Base-by-base conservation (phyloP, 2,113 vertebrate species). In the Amazona vittata region DNA sequence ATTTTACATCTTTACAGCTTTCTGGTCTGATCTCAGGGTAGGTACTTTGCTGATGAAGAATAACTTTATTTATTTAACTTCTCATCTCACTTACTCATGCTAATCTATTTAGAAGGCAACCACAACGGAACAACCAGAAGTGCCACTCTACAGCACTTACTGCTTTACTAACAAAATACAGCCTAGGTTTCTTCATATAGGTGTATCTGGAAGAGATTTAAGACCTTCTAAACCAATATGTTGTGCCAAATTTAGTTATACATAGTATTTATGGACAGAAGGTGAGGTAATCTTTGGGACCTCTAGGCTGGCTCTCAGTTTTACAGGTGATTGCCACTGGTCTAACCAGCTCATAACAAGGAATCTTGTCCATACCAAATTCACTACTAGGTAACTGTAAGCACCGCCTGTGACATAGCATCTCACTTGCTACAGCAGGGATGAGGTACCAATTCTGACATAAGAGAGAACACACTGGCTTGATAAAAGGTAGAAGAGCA, bases 381-480 rank as follows among this genome's bases (percentile, higher is more conserved):
- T 80, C 46, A 22, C n/a, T 46, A 15, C 31, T 52, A 33, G 35
- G 29, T 86, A 57, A 89, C 47, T 35, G 44, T 28, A n/a, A 86
- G 53, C 26, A 55, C 60, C 52, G 78, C 21, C 41, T 15, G 8
- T 39, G 55, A 63, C 75, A 83, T n/a, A 70, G 1, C 5, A 49
- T 71, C 52, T 60, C 53, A 53, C 19, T 74, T 74, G 26, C 59
- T 35, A 28, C 8, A 63, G 74, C 60, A 78, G 14, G 26, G 31
- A 15, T 74, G 44, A 39, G 20, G 29, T n/a, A 70, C 26, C 21
- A 28, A 29, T 53, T 68, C 63, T 55, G 47, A 71, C 67, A 41
- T 17, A 47, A 81, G 20, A 78, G 35, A 49, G 46, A 71, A 62
- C 12, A 55, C 0, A 2, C 4, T 1, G 10, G 53, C 21, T 67